These are phyloP conservation scores for Hoplostethus mediterraneus DNA, from an alignment of 2,797 vertebrate species.

Conservation along the genomic window DNA sequence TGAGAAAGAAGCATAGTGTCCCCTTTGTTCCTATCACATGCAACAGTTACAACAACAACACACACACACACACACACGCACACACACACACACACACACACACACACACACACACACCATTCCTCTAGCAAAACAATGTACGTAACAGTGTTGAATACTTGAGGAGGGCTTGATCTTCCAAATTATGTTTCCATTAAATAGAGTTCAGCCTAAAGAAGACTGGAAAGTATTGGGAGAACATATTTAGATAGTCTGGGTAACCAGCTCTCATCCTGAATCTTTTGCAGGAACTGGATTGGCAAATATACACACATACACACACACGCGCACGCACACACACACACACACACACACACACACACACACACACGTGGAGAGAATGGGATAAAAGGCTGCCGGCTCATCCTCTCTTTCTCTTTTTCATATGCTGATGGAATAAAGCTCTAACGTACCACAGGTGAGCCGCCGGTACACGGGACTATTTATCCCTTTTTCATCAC, in stretches of 20 bases:
- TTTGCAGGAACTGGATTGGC: conserved; percentile 21
- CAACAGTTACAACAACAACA: neutral
- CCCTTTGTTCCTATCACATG: neutral
- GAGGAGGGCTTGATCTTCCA: too few relatives aligned
- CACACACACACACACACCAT: neutral
- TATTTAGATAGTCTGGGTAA: conserved; percentile 28
- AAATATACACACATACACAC: conserved; percentile 10
- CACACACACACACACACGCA: too few relatives aligned
- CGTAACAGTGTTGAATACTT: too few relatives aligned
- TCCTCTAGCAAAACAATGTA: too few relatives aligned
- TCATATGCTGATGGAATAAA: conserved; percentile 74
- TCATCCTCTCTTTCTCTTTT: conserved; percentile 59
- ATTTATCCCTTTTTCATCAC: conserved; percentile 65
- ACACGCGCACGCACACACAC: neutral
- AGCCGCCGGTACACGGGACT: conserved; percentile 33
- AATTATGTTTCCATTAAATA: conserved; percentile 19
- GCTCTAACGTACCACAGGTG: conserved; percentile 67
- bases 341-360: conserved; percentile 29
- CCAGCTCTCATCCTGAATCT: conserved; percentile 15
- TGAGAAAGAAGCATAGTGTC: neutral
- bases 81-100: neutral
- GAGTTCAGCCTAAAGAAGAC: conserved; percentile 14
- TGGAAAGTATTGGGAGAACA: neutral
- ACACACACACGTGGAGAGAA: conserved; percentile 22
- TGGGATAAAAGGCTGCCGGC: conserved; percentile 58